These are phyloP conservation scores for Nesidiocoris tenuis DNA, from an alignment of 2,888 invertebrate genomes.

Conservation along the genomic window DNA sequence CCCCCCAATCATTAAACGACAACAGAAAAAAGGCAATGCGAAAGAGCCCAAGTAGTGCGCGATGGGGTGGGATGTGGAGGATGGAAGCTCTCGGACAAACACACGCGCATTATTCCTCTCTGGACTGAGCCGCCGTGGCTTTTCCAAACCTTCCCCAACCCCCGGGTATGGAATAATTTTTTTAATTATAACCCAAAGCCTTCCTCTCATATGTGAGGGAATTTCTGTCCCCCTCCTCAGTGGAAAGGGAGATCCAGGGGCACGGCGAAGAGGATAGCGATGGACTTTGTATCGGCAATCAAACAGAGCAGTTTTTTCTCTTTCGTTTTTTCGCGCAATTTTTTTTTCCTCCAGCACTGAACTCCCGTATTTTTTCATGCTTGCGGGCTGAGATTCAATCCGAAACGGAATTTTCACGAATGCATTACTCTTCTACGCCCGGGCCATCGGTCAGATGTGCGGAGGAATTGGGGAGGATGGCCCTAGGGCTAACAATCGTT, in stretches of 20 bases:
- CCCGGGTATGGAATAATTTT: slow-evolving; percentile 39
- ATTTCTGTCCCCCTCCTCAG: slow-evolving; percentile 20
- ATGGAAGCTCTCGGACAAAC: slow-evolving; percentile 38
- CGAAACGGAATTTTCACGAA: slow-evolving; percentile 35
- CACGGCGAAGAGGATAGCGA: not conserved
- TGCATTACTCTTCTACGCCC: slow-evolving; percentile 32
- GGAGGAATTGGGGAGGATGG: not conserved
- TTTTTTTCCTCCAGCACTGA: slow-evolving; percentile 5
- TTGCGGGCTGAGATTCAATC: slow-evolving; percentile 28
- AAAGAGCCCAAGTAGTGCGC: slow-evolving; percentile 15
- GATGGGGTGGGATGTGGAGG: slow-evolving; percentile 7
- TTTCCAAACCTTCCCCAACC: slow-evolving; percentile 26
- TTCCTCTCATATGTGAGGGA: slow-evolving; percentile 29
- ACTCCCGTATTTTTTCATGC: slow-evolving; percentile 25
- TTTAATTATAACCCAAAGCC: slow-evolving; percentile 43
- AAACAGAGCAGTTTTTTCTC: slow-evolving; percentile 38
- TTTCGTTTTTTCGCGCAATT: slow-evolving; percentile 2
- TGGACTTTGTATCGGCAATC: slow-evolving; percentile 45
- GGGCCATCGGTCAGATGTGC: not conserved
- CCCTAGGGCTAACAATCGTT: not conserved
- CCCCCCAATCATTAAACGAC: slow-evolving; percentile 48
- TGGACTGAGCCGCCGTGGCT: slow-evolving; percentile 28
- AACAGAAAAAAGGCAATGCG: slow-evolving; percentile 39
- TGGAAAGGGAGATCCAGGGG: slow-evolving; percentile 1
- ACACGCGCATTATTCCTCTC: slow-evolving; percentile 42